phyloP scores from a whole-genome alignment of 2,113 vertebrate species.

The Penelope pileata region DNA sequence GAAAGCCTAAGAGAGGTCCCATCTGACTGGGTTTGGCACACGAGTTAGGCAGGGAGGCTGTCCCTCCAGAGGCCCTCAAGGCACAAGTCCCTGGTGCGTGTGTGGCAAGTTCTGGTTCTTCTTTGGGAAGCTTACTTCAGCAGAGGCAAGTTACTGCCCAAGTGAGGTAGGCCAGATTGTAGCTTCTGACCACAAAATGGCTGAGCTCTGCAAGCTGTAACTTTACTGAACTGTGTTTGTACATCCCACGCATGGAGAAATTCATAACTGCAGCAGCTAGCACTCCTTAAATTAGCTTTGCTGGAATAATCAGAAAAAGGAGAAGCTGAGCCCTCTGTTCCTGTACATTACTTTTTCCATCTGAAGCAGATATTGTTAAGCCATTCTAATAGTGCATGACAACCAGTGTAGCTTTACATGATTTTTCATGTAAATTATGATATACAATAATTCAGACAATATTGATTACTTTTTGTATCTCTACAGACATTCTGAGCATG shows the following conservation, averaged over 20 bases:
- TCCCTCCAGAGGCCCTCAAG: background rate
- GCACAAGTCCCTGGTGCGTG: rapidly evolving
- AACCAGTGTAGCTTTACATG: background rate
- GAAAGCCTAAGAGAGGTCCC: background rate
- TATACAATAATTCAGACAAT: background rate
- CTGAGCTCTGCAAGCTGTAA: background rate
- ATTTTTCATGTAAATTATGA: background rate
- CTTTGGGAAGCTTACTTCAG: slow-evolving; percentile 18
- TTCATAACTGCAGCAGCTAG: background rate
- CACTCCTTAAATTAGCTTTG: background rate
- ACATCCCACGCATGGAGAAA: background rate
- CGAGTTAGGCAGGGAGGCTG: background rate
- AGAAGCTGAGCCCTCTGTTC: background rate
- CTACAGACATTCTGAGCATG: background rate
- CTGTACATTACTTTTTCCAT: background rate
- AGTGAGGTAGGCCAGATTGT: background rate
- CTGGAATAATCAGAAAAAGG: background rate
- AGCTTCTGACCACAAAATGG: slow-evolving; percentile 20
- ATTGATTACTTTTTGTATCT: background rate
- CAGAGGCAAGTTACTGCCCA: background rate
- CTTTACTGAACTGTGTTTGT: background rate
- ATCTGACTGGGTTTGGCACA: background rate
- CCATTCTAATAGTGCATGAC: background rate
- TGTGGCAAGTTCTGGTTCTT: rapidly evolving
- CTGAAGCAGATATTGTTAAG: background rate